These are phyloP conservation scores for Periophthalmus magnuspinnatus DNA, from an alignment of 2,797 vertebrate species.

Conservation along the genomic window DNA sequence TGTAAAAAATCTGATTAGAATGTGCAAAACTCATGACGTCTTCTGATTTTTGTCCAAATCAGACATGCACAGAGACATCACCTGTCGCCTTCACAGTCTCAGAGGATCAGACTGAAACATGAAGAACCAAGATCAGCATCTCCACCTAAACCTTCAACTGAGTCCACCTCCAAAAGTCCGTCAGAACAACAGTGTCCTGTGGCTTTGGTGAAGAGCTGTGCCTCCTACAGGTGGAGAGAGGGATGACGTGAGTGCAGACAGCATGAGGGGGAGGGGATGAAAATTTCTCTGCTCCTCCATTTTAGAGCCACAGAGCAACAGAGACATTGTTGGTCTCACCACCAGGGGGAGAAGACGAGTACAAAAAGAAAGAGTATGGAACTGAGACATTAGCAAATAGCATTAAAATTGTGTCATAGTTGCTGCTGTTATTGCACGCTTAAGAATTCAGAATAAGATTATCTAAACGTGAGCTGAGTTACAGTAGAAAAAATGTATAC, in stretches of 20 bases:
- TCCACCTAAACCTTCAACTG: background rate
- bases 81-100: no score
- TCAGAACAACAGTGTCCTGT: background rate
- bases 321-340: conserved; percentile 31
- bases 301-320: background rate
- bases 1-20: no score
- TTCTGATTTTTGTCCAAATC: no score
- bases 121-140: background rate
- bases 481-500: no score
- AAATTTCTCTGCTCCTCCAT: conserved; percentile 35
- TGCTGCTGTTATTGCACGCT: no score
- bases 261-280: conserved; percentile 21
- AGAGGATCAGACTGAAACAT: background rate
- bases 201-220: conserved; percentile 36
- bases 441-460: no score
- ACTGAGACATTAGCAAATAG: background rate
- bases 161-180: background rate
- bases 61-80: background rate
- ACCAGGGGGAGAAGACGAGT: conserved; percentile 57
- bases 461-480: no score
- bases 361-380: conserved; percentile 40
- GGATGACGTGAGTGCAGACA: conserved; percentile 73
- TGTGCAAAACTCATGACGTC: no score
- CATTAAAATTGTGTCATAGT: background rate
- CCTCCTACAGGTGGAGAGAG: conserved; percentile 84